Conservation (phyloP, 2,797 vertebrate genomes). For the Notamacropus eugenii region DNA sequence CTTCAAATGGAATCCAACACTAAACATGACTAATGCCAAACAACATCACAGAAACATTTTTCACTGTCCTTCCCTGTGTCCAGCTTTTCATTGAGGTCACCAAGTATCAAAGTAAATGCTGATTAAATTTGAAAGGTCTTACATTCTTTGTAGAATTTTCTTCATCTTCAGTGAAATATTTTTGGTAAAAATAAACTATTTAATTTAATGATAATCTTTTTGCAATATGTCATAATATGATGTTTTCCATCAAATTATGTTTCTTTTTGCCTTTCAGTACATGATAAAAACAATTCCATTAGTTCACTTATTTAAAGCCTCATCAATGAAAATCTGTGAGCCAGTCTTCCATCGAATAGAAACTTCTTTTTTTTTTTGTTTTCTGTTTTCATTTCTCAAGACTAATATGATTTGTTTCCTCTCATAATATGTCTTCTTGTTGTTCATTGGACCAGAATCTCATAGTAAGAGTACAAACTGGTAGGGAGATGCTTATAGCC, state of each 20-base stretch:
- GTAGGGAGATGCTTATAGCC: neutral
- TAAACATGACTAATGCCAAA: neutral
- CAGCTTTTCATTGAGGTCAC: neutral
- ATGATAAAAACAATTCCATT: neutral
- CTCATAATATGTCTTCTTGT: neutral
- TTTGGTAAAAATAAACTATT: neutral
- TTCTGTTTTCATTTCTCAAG: neutral
- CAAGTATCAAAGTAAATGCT: neutral
- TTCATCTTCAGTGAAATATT: neutral
- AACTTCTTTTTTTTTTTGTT: neutral
- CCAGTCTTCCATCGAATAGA: neutral
- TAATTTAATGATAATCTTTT: neutral
- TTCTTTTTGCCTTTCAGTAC: neutral
- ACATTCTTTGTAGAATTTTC: neutral
- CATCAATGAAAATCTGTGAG: neutral
- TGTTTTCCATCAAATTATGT: neutral
- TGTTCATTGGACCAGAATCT: neutral
- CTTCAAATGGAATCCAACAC: neutral
- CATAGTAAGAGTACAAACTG: neutral
- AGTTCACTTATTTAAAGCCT: neutral
- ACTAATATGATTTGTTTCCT: neutral
- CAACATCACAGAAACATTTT: neutral
- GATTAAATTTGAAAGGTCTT: neutral
- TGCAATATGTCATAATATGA: neutral
- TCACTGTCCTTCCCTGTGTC: neutral